phyloP scores from a whole-genome alignment of 2,113 vertebrate species.

The Trochalopteron elliotii region DNA sequence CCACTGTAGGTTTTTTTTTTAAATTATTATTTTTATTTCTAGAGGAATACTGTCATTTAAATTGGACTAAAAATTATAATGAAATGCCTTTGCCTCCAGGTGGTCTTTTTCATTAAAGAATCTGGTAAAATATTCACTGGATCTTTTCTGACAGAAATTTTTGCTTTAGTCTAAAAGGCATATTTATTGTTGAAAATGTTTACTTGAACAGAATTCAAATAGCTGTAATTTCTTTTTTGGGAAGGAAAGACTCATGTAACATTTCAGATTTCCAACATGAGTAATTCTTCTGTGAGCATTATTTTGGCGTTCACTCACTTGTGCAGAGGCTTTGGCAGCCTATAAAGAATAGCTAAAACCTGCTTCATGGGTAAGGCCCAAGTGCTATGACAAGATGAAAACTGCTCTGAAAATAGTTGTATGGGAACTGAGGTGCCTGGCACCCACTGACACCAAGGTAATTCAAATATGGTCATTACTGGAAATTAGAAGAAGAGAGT shows the following conservation, averaged over 20 bases:
- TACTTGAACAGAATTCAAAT: neutral
- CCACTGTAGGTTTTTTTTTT: neutral
- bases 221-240: neutral
- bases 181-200: conserved; percentile 17
- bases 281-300: conserved; percentile 33
- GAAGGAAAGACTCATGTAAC: neutral
- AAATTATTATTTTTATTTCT: neutral
- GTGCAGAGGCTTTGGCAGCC: neutral
- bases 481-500: neutral
- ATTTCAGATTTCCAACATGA: conserved; percentile 21
- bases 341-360: neutral
- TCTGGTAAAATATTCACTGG: neutral
- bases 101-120: neutral
- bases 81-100: neutral
- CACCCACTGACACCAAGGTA: neutral
- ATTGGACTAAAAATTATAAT: neutral
- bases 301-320: neutral
- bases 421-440: neutral
- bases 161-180: neutral
- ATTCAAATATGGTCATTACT: neutral
- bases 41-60: neutral
- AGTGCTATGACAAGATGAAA: neutral
- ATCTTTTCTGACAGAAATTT: neutral
- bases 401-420: neutral
- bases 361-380: neutral